phyloP scores from a whole-genome alignment of 1,140 invertebrate species.

The Pogonomyrmex barbatus region DNA sequence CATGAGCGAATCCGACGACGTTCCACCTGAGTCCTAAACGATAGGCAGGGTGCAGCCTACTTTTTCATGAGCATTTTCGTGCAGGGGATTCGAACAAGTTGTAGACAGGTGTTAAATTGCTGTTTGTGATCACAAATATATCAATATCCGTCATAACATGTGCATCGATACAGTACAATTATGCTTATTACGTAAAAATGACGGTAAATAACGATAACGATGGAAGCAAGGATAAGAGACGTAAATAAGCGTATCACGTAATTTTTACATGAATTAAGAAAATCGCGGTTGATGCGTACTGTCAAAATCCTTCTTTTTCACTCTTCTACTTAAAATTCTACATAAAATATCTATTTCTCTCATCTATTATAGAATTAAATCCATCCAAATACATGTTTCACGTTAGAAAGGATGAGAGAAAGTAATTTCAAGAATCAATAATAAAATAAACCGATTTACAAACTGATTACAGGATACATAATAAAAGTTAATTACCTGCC shows the following conservation, averaged over 20 bases:
- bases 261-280: no score
- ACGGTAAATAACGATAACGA: neutral
- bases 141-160: neutral
- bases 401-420: neutral
- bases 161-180: neutral
- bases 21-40: constrained; percentile 61
- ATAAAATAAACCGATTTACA: neutral
- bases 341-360: neutral
- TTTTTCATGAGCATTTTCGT: constrained; percentile 76
- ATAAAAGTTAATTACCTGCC: constrained; percentile 77
- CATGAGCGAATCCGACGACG: constrained; percentile 28
- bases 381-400: neutral
- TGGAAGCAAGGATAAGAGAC: no score
- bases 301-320: no score
- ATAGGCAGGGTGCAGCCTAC: constrained; percentile 65
- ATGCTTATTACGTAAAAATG: neutral
- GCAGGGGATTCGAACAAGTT: constrained; percentile 63
- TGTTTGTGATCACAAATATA: constrained; percentile 14
- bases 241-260: no score
- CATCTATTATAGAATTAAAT: neutral
- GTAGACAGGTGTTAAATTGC: constrained; percentile 80
- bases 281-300: no score
- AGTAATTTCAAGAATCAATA: neutral
- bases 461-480: neutral
- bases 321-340: no score